A percentile compares a stretch with the other conserved stretches of the same genome.
phyloP scores from a whole-genome alignment of 2,888 invertebrate species.

The Leptopilina myrica region DNA sequence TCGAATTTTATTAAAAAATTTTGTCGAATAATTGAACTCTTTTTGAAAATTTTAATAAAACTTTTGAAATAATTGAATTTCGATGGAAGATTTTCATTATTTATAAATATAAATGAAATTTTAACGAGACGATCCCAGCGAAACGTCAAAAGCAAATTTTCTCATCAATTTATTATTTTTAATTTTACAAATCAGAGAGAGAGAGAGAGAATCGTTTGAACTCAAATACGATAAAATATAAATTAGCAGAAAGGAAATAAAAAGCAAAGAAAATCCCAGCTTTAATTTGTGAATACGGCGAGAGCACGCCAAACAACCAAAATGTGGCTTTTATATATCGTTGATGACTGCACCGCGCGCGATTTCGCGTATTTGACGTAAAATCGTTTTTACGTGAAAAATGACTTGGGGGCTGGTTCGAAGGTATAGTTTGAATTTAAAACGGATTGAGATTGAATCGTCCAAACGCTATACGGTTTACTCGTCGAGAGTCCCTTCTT shows the following conservation, averaged over 20 bases:
- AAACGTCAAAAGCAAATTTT: no score
- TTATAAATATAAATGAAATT: no score
- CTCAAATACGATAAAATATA: background rate
- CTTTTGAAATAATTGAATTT: no score
- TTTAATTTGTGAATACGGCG: constrained; percentile 12
- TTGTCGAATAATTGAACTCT: no score
- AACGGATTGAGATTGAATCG: constrained; percentile 60
- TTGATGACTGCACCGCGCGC: constrained; percentile 12
- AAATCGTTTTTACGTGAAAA: constrained; percentile 51
- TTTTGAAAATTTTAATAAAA: no score
- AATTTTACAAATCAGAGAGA: constrained; percentile 10
- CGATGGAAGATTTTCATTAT: no score
- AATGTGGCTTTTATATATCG: constrained; percentile 4
- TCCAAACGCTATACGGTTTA: constrained; percentile 53
- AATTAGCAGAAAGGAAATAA: background rate
- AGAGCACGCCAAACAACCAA: background rate
- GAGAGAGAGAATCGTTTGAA: background rate
- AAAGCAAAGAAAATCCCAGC: background rate
- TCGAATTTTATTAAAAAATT: no score
- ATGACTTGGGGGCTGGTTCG: constrained; percentile 44
- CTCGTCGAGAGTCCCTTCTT: constrained; percentile 51
- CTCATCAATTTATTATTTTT: background rate
- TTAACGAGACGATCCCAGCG: no score
- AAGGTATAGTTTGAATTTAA: constrained; percentile 55
- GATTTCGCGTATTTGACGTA: constrained; percentile 23